phyloP scores from a whole-genome alignment of 2,113 vertebrate genomes.

The Nibea albiflora region DNA sequence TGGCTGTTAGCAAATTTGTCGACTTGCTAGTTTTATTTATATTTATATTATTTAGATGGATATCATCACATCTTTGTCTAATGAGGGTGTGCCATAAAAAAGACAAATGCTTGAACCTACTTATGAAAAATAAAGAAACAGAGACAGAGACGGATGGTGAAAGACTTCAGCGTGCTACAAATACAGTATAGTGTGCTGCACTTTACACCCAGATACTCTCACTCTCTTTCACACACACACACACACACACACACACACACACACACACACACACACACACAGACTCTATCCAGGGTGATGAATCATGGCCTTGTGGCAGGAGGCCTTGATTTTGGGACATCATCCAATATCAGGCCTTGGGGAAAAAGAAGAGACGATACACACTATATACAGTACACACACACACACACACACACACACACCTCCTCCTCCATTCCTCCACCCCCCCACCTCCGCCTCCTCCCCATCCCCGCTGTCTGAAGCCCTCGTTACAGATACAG shows the following conservation, averaged over 20 bases:
- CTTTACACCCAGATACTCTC: conserved; percentile 5
- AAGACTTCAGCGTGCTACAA: background rate
- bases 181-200: background rate
- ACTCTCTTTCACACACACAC: conserved; percentile 10
- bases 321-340: conserved; percentile 77
- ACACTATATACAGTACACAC: conserved; percentile 14
- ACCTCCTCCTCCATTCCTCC: background rate
- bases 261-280: conserved; percentile 22
- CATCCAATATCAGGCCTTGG: conserved; percentile 79
- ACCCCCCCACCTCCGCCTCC: conserved; percentile 12
- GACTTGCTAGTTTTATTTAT: too few species aligned
- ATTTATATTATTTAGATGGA: too few species aligned
- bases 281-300: conserved; percentile 64
- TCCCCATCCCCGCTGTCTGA: conserved; percentile 41
- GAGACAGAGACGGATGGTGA: background rate
- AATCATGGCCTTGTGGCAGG: conserved; percentile 64
- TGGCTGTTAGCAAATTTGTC: too few species aligned
- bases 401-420: background rate
- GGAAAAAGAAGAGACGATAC: conserved; percentile 55
- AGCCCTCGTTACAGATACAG: conserved; percentile 72
- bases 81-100: too few species aligned
- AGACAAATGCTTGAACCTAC: background rate
- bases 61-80: background rate
- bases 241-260: conserved; percentile 30
- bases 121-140: background rate